Evolutionary conservation across 2,888 invertebrate genomes (phyloP).

Genomic region (Fissipunctia ypsillon): DNA sequence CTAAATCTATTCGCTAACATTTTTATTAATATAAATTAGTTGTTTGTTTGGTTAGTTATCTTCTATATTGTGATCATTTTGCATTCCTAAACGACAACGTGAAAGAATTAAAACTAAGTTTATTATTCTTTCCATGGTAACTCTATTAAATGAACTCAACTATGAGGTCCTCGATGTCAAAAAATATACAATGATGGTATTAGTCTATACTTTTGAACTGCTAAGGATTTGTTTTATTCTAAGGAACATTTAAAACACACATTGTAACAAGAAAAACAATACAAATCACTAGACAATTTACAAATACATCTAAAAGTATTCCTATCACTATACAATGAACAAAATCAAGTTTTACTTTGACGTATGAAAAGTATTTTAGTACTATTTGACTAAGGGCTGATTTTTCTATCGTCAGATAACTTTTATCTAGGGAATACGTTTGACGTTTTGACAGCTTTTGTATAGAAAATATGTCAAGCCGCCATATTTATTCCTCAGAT

Average conservation of each 20-base stretch:
- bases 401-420: too few species aligned
- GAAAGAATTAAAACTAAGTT: constrained; percentile 1
- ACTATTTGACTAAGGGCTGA: too few species aligned
- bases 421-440: too few species aligned
- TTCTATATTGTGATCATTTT: constrained; percentile 10
- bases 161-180: constrained; percentile 9
- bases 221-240: constrained; percentile 13
- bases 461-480: too few species aligned
- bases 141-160: constrained; percentile 4
- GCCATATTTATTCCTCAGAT: too few species aligned
- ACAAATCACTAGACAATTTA: constrained; percentile 8
- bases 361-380: not conserved
- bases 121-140: not conserved
- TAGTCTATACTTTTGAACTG: constrained; percentile 21
- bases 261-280: not conserved
- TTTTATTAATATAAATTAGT: constrained; percentile 7
- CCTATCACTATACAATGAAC: not conserved
- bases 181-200: constrained; percentile 39
- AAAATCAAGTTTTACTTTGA: not conserved
- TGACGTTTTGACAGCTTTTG: too few species aligned
- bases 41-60: too few species aligned
- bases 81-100: constrained; percentile 13
- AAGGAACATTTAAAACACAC: constrained; percentile 14
- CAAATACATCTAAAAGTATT: constrained; percentile 18
- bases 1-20: constrained; percentile 47